These are phyloP conservation scores for Aleiodes testaceus DNA, from an alignment of 2,888 invertebrate genomes.

Conservation along the genomic window DNA sequence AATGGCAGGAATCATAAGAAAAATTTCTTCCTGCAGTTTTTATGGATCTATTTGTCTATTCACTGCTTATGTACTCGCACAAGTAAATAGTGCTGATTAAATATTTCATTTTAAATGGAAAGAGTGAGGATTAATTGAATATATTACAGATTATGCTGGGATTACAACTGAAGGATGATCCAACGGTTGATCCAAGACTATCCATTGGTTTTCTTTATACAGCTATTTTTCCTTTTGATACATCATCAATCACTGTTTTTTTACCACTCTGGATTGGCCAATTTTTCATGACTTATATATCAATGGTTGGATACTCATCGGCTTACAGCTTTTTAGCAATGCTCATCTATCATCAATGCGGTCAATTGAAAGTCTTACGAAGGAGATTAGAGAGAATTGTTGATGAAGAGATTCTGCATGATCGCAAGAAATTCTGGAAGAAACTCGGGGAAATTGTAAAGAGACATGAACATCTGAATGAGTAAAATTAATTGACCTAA, in stretches of 20 bases:
- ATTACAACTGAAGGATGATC: constrained; percentile 28
- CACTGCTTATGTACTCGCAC: constrained; percentile 14
- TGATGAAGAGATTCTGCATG: constrained; percentile 36
- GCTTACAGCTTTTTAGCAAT: constrained; percentile 58
- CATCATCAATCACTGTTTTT: constrained; percentile 52
- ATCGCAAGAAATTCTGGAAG: constrained; percentile 44
- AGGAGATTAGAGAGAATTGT: constrained; percentile 42
- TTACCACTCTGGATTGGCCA: constrained; percentile 58
- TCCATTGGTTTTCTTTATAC: constrained; percentile 47
- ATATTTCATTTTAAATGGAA: background rate
- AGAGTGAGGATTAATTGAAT: constrained; percentile 28
- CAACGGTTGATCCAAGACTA: constrained; percentile 40
- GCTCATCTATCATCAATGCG: constrained; percentile 60
- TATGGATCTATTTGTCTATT: constrained; percentile 21
- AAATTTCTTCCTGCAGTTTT: constrained; percentile 14
- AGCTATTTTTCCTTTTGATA: constrained; percentile 58
- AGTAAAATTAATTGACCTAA: constrained; percentile 18
- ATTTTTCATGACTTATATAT: constrained; percentile 52
- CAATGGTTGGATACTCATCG: constrained; percentile 57
- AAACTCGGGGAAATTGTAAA: constrained; percentile 43
- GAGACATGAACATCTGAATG: constrained; percentile 50
- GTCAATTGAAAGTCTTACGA: constrained; percentile 54
- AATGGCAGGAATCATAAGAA: constrained; percentile 1
- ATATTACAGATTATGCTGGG: constrained; percentile 38
- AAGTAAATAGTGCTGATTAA: constrained; percentile 15